Conservation (phyloP, 1,140 invertebrate genomes). For the Leptoteleia sp. region DNA sequence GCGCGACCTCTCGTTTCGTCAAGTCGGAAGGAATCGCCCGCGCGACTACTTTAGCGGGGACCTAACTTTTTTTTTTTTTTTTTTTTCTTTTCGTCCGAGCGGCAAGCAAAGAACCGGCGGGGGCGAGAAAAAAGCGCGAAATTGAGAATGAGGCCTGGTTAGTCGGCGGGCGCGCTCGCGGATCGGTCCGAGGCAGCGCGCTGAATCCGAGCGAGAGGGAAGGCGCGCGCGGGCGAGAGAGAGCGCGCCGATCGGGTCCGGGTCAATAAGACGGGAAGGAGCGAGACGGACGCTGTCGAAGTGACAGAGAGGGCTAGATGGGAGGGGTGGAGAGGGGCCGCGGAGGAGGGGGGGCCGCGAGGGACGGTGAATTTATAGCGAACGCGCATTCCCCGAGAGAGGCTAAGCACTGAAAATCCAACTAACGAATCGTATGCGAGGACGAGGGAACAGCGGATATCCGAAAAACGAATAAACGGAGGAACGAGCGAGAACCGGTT, state of each 20-base stretch:
- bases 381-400: slow-evolving; percentile 80
- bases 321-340: slow-evolving; percentile 9
- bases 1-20: background rate
- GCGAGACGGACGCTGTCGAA: slow-evolving; percentile 65
- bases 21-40: slow-evolving; percentile 1
- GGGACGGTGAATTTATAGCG: slow-evolving; percentile 72
- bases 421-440: slow-evolving; percentile 72
- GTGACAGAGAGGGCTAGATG: slow-evolving; percentile 46
- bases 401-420: slow-evolving; percentile 74
- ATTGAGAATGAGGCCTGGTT: slow-evolving; percentile 31
- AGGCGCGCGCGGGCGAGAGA: slow-evolving; percentile 64
- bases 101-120: background rate
- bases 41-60: no score
- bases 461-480: slow-evolving; percentile 60
- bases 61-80: no score
- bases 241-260: slow-evolving; percentile 77
- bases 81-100: no score
- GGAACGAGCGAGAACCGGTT: slow-evolving; percentile 35
- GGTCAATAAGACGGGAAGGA: slow-evolving; percentile 81
- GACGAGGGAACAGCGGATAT: slow-evolving; percentile 55
- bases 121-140: slow-evolving; percentile 21
- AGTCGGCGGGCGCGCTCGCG: slow-evolving; percentile 43
- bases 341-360: slow-evolving; percentile 26
- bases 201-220: slow-evolving; percentile 73
- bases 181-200: slow-evolving; percentile 72